Evolutionary conservation across 2,888 invertebrate genomes (phyloP).

Genomic region (Chymomyza procnemis): DNA sequence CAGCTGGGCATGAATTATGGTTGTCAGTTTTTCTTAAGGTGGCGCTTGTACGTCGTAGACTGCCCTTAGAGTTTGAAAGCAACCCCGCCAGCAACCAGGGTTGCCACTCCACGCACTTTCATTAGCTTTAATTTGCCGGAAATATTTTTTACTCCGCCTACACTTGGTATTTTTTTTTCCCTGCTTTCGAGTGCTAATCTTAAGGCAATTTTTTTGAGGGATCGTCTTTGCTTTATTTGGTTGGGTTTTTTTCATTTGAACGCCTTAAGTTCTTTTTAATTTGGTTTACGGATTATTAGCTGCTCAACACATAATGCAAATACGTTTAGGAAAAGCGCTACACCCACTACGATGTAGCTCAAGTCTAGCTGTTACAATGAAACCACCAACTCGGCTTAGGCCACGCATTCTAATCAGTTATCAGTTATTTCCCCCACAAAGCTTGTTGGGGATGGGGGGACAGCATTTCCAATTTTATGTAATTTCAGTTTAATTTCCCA

Average conservation of each 20-base stretch:
- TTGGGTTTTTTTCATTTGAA: constrained; percentile 42
- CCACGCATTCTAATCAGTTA: neutral
- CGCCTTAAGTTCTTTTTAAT: constrained; percentile 60
- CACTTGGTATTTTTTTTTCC: constrained; percentile 3
- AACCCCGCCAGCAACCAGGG: neutral
- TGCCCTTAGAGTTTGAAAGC: neutral
- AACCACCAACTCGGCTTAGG: neutral
- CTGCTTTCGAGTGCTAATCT: constrained; percentile 23
- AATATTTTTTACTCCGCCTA: constrained; percentile 59
- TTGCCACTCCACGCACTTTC: constrained; percentile 55
- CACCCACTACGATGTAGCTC: no score
- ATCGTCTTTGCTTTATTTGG: constrained; percentile 30
- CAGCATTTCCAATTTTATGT: constrained; percentile 35
- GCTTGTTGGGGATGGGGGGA: neutral
- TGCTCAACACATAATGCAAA: constrained; percentile 69
- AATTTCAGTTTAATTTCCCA: constrained; percentile 53
- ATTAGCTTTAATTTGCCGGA: constrained; percentile 75
- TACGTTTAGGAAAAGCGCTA: constrained; percentile 52
- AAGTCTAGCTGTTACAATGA: neutral
- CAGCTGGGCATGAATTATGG: constrained; percentile 74
- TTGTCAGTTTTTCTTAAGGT: constrained; percentile 69
- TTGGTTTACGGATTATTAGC: constrained; percentile 74
- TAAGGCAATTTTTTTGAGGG: constrained; percentile 19
- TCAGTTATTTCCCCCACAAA: neutral
- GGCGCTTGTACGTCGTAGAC: constrained; percentile 18